Percentiles rank a stretch among this genome's conserved stretches.
These are phyloP conservation scores for Platerodrilus igneus DNA, from an alignment of 2,888 invertebrate genomes.

Conservation along the genomic window DNA sequence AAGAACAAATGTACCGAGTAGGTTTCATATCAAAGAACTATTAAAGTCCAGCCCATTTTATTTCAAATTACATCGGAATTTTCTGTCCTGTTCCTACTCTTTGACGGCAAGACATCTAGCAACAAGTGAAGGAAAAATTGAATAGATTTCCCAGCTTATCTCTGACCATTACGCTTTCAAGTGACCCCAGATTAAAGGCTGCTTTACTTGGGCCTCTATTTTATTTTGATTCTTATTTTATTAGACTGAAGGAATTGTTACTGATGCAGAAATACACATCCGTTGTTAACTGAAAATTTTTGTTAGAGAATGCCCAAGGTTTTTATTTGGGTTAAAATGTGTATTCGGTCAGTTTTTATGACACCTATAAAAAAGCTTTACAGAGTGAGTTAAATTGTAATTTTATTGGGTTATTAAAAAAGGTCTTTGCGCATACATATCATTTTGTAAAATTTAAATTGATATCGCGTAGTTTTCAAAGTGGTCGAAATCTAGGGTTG, in stretches of 20 bases:
- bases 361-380: too few relatives aligned
- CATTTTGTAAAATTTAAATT: too few relatives aligned
- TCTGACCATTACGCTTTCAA: constrained; percentile 30
- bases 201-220: constrained; percentile 26
- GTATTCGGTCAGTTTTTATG: too few relatives aligned
- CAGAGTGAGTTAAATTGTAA: too few relatives aligned
- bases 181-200: constrained; percentile 29
- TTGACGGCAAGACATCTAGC: constrained; percentile 8
- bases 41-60: constrained; percentile 11
- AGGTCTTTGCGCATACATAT: too few relatives aligned
- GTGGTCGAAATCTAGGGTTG: too few relatives aligned
- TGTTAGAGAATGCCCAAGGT: too few relatives aligned
- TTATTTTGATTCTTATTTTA: constrained; percentile 31
- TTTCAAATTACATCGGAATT: constrained; percentile 9
- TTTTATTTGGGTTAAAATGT: too few relatives aligned
- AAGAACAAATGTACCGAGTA: constrained; percentile 27
- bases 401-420: too few relatives aligned
- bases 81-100: constrained; percentile 4
- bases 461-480: too few relatives aligned
- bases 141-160: constrained; percentile 24
- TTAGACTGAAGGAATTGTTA: constrained; percentile 28
- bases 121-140: constrained; percentile 18
- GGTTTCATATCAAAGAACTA: constrained; percentile 26
- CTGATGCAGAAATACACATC: too few relatives aligned
- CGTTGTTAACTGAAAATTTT: too few relatives aligned